phyloP scores from a whole-genome alignment of 1,140 invertebrate genomes.

The Triops cancriformis region DNA sequence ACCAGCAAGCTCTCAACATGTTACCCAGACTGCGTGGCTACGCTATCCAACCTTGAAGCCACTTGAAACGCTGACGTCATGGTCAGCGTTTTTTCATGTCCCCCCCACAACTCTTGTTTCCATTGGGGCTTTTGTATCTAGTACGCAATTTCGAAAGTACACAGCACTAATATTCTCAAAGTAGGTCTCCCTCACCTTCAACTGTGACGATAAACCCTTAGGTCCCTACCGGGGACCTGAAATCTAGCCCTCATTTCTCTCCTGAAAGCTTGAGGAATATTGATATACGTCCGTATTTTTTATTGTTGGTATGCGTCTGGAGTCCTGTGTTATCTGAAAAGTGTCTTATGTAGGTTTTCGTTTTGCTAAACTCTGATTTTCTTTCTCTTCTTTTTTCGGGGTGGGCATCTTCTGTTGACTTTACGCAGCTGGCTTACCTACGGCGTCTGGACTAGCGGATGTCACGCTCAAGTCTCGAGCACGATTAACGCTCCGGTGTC shows the following conservation, averaged over 20 bases:
- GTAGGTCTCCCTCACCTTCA: too few species aligned
- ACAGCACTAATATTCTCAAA: too few species aligned
- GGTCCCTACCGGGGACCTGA: too few species aligned
- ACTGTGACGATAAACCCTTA: too few species aligned
- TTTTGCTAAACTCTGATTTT: neutral
- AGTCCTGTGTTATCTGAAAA: neutral
- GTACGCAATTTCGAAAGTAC: neutral
- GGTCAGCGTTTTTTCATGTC: neutral
- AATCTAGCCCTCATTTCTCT: neutral
- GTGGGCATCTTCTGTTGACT: constrained; percentile 16
- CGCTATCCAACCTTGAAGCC: neutral
- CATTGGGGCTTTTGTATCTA: neutral
- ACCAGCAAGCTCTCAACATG: neutral
- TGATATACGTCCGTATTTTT: neutral
- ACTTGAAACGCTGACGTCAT: constrained; percentile 9
- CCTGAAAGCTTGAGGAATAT: neutral
- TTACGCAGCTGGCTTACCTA: constrained; percentile 34
- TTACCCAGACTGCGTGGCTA: constrained; percentile 9
- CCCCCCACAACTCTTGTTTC: neutral
- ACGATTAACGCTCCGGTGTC: constrained; percentile 53
- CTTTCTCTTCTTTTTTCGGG: constrained; percentile 15
- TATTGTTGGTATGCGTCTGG: neutral
- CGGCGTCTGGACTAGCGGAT: constrained; percentile 36
- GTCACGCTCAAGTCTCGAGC: constrained; percentile 33
- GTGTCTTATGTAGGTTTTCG: neutral